Evolutionary conservation across 2,113 vertebrate species (phyloP).

Genomic region (Petrocephalus microphthalmus): DNA sequence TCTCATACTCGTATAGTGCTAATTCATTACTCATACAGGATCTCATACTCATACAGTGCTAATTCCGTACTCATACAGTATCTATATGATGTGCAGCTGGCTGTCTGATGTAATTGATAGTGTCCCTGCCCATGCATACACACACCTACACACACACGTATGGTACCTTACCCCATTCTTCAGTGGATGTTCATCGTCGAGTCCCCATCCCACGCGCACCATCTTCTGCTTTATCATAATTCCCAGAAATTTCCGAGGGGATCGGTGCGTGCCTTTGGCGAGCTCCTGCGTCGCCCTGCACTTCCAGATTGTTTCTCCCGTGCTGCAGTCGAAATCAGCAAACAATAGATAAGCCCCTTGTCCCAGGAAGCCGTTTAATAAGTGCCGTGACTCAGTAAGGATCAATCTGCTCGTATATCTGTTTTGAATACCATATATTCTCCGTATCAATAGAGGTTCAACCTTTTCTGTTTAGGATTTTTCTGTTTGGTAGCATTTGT

Average conservation of each 20-base stretch:
- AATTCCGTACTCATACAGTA: background rate
- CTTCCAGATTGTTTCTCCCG: background rate
- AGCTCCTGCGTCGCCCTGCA: background rate
- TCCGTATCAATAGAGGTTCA: background rate
- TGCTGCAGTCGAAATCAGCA: background rate
- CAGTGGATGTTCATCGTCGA: background rate
- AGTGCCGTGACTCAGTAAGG: background rate
- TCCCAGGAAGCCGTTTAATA: background rate
- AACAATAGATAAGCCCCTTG: background rate
- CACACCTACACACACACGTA: background rate
- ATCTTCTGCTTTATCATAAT: background rate
- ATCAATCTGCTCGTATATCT: background rate
- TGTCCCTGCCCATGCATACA: background rate
- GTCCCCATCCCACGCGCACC: background rate
- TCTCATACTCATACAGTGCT: background rate
- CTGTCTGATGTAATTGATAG: background rate
- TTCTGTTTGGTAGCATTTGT: background rate
- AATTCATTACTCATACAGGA: no score
- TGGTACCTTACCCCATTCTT: background rate
- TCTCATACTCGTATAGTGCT: background rate
- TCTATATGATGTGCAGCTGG: background rate
- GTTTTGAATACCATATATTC: background rate
- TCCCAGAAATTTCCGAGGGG: background rate
- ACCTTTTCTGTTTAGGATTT: background rate
- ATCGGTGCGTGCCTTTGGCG: no score